Conservation (phyloP, 2,113 vertebrate species). For the Oryzias woworae region DNA sequence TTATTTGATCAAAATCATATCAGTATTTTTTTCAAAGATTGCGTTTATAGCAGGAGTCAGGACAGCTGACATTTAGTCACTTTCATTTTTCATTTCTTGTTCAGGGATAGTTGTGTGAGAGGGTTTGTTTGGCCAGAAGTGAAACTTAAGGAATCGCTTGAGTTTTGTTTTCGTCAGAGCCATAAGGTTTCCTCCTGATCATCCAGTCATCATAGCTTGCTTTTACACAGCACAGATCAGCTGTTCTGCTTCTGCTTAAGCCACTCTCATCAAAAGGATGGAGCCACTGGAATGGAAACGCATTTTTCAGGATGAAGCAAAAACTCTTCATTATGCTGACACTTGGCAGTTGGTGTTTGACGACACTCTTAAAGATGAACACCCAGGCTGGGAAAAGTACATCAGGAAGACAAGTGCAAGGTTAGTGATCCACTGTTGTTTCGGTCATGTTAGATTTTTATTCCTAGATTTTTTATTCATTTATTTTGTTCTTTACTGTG, state of each 20-base stretch:
- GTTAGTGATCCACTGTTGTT: slow-evolving; percentile 35
- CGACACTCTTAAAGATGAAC: background rate
- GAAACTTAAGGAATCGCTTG: slow-evolving; percentile 19
- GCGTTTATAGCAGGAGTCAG: slow-evolving; percentile 3
- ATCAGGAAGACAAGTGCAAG: slow-evolving; percentile 55
- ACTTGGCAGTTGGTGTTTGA: slow-evolving; percentile 64
- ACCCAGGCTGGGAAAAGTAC: slow-evolving; percentile 41
- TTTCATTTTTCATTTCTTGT: slow-evolving; percentile 17
- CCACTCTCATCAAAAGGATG: slow-evolving; percentile 35
- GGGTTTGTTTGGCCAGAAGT: background rate
- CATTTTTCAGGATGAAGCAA: slow-evolving; percentile 29
- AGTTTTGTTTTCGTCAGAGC: slow-evolving; percentile 22
- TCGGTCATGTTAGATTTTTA: background rate
- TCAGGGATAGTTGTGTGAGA: background rate
- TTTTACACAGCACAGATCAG: slow-evolving; percentile 14
- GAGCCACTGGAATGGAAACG: slow-evolving; percentile 20
- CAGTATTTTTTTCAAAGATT: too few species aligned
- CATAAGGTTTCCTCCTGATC: background rate
- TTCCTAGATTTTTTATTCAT: background rate
- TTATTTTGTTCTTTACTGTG: background rate
- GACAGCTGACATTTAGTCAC: background rate
- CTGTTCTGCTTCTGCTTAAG: background rate
- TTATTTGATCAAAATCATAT: background rate
- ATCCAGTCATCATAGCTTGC: slow-evolving; percentile 1
- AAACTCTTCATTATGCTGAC: slow-evolving; percentile 13